Conservation (phyloP, 2,113 vertebrate genomes). For the Chionodraco myersi region DNA sequence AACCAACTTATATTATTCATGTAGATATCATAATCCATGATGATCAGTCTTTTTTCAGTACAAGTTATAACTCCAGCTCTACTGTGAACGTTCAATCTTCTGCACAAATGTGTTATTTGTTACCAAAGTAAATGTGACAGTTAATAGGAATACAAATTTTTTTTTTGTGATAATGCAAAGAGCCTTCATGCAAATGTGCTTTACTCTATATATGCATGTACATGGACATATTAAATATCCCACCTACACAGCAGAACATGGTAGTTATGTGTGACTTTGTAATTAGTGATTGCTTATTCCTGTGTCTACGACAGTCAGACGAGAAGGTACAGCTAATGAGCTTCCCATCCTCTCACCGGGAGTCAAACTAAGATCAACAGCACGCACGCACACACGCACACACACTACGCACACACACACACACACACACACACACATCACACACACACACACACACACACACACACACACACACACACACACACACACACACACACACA, state of each 20-base stretch:
- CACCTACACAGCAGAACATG: conserved; percentile 14
- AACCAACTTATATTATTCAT: too few relatives aligned
- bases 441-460: conserved; percentile 12
- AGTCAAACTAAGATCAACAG: conserved; percentile 68
- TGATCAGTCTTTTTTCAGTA: too few relatives aligned
- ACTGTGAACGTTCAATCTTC: too few relatives aligned
- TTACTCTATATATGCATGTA: background rate
- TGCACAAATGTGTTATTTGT: too few relatives aligned
- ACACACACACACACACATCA: conserved; percentile 9
- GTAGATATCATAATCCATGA: too few relatives aligned
- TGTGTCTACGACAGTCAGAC: conserved; percentile 38
- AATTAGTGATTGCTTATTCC: conserved; percentile 49
- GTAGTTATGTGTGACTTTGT: conserved; percentile 26
- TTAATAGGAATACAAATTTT: background rate
- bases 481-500: background rate
- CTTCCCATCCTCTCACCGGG: conserved; percentile 41
- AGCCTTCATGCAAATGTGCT: background rate
- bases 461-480: conserved; percentile 1
- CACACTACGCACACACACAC: conserved; percentile 10
- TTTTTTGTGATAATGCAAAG: too few relatives aligned
- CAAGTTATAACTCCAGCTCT: too few relatives aligned
- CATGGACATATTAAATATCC: conserved; percentile 7
- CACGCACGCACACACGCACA: conserved; percentile 17
- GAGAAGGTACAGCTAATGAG: conserved; percentile 59
- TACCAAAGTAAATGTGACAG: background rate